Percentiles rank a stretch among this genome's conserved stretches.
Evolutionary conservation across 37 sponge, comb jelly and placozoan genomes (phyloP).

Genomic region (Spongilla lacustris): DNA sequence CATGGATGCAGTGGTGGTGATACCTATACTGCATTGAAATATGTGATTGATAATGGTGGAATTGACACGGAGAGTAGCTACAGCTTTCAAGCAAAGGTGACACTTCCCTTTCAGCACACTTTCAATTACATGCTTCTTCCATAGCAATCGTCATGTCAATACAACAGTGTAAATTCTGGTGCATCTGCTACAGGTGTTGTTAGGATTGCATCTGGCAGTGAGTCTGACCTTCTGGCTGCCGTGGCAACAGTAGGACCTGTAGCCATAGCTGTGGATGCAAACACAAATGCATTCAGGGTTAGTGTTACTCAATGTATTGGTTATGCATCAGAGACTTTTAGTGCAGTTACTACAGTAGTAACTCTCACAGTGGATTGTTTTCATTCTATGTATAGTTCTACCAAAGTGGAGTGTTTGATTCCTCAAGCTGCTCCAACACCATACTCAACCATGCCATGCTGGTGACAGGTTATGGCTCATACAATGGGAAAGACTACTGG

Average conservation of each 20-base stretch:
- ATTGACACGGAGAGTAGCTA: constrained; percentile 13
- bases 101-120: too few relatives aligned
- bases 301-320: too few relatives aligned
- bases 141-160: constrained; percentile 49
- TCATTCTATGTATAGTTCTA: constrained; percentile 7
- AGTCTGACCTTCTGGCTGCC: constrained; percentile 56
- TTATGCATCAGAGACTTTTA: too few relatives aligned
- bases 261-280: constrained; percentile 70
- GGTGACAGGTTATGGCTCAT: constrained; percentile 18
- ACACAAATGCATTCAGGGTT: constrained; percentile 49
- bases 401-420: constrained; percentile 12
- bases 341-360: neutral
- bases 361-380: too few relatives aligned
- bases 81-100: constrained; percentile 15
- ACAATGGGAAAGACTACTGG: constrained; percentile 33
- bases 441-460: constrained; percentile 18
- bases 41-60: constrained; percentile 25
- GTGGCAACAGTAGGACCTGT: constrained; percentile 76
- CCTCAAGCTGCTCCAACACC: neutral
- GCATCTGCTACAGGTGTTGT: constrained; percentile 37
- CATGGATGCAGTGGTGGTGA: constrained; percentile 20
- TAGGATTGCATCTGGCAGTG: constrained; percentile 27
- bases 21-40: constrained; percentile 4
- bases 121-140: neutral
- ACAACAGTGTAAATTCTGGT: constrained; percentile 19